phyloP scores from a whole-genome alignment of 92 coral and sea anemone genomes.

The Blastomussa wellsi region DNA sequence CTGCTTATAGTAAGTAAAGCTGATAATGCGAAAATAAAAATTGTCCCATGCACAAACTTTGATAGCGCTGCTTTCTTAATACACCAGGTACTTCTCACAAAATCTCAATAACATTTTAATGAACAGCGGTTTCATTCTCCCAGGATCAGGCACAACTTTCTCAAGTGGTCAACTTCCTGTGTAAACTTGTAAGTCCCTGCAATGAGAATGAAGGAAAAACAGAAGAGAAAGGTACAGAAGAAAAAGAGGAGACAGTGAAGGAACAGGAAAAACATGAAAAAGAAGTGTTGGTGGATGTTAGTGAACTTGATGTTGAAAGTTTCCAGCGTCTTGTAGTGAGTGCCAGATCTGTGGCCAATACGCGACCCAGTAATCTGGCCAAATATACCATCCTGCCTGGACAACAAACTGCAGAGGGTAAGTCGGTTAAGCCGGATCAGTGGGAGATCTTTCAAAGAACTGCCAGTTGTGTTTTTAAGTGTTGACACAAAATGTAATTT shows the following conservation, averaged over 20 bases:
- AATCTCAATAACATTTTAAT: neutral
- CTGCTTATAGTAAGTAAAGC: neutral
- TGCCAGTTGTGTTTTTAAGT: neutral
- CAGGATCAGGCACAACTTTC: slow-evolving; percentile 97
- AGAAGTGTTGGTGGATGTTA: slow-evolving; percentile 35
- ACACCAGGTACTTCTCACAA: neutral
- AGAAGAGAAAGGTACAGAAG: slow-evolving; percentile 37
- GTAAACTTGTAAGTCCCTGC: slow-evolving; percentile 6
- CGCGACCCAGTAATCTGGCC: slow-evolving; percentile 91
- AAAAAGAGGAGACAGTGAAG: neutral
- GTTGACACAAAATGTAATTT: neutral
- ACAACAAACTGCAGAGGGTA: slow-evolving; percentile 24
- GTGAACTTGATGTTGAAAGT: slow-evolving; percentile 80
- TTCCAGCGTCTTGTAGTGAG: slow-evolving; percentile 95
- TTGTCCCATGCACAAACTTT: neutral
- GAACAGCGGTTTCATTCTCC: neutral
- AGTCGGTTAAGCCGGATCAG: neutral
- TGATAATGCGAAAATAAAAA: neutral
- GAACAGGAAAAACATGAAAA: slow-evolving; percentile 12
- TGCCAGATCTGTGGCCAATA: slow-evolving; percentile 92
- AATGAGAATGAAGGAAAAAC: slow-evolving; percentile 13
- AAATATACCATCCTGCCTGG: slow-evolving; percentile 71
- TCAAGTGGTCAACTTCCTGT: slow-evolving; percentile 82
- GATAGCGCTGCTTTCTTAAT: neutral
- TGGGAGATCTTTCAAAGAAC: neutral